phyloP scores from a whole-genome alignment of 1,140 invertebrate species.

The Aporrectodea caliginosa region DNA sequence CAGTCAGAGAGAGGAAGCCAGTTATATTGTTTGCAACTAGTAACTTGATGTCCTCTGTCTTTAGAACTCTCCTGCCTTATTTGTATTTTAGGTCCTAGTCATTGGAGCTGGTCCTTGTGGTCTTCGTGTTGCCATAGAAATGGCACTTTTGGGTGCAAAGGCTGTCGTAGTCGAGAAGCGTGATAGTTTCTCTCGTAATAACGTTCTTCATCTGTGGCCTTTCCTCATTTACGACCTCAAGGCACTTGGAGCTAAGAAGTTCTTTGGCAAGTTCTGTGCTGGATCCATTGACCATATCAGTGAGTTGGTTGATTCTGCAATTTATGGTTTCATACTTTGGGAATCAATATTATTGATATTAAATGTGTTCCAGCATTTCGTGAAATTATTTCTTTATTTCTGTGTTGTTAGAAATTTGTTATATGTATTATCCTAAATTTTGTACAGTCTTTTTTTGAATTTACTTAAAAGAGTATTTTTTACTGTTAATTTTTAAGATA shows the following conservation, averaged over 20 bases:
- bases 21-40: no score
- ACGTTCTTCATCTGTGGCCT: conserved; percentile 97
- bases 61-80: background rate
- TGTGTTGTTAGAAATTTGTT: no score
- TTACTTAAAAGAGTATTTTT: no score
- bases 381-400: no score
- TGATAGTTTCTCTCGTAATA: conserved; percentile 70
- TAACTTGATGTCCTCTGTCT: no score
- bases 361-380: no score
- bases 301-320: no score
- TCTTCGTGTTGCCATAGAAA: conserved; percentile 89
- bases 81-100: conserved; percentile 62
- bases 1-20: background rate
- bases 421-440: no score
- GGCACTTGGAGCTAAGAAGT: conserved; percentile 93
- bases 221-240: conserved; percentile 95
- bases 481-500: no score
- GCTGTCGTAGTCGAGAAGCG: conserved; percentile 55
- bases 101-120: conserved; percentile 95
- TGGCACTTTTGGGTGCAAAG: conserved; percentile 89
- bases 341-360: no score
- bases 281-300: conserved; percentile 98
- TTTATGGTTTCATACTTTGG: no score
- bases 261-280: conserved; percentile 98
- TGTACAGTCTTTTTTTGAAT: no score